Conservation (phyloP, 2,113 vertebrate genomes). For the Phrynocephalus versicolor region DNA sequence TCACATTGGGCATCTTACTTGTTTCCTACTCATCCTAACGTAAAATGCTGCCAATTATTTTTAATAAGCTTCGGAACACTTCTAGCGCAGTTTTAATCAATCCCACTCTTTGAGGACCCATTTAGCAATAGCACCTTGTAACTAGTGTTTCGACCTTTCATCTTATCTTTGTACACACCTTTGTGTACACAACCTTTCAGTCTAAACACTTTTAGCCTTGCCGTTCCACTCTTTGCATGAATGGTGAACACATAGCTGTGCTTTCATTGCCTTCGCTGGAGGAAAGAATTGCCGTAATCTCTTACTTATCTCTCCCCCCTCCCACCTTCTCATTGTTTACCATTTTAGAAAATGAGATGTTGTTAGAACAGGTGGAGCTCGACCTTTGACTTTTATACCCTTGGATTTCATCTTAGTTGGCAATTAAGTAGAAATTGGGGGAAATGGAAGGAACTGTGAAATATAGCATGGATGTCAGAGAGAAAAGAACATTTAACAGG, state of each 20-base stretch:
- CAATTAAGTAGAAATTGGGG: conserved; percentile 54
- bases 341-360: conserved; percentile 64
- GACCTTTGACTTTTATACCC: conserved; percentile 59
- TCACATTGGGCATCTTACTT: background rate
- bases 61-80: background rate
- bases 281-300: conserved; percentile 62
- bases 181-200: conserved; percentile 66
- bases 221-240: conserved; percentile 61
- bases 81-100: background rate
- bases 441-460: conserved; percentile 24
- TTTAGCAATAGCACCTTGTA: conserved; percentile 10
- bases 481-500: too few relatives aligned
- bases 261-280: conserved; percentile 71
- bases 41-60: background rate
- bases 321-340: conserved; percentile 48
- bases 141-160: conserved; percentile 29
- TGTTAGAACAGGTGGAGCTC: conserved; percentile 68
- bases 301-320: conserved; percentile 61
- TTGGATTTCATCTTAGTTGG: conserved; percentile 63
- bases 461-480: background rate
- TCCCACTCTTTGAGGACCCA: background rate
- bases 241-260: conserved; percentile 59
- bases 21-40: background rate
- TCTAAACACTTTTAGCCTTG: conserved; percentile 66
- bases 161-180: conserved; percentile 35